Evolutionary conservation across 2,888 invertebrate genomes (phyloP).

Genomic region (Xestia ashworthii): DNA sequence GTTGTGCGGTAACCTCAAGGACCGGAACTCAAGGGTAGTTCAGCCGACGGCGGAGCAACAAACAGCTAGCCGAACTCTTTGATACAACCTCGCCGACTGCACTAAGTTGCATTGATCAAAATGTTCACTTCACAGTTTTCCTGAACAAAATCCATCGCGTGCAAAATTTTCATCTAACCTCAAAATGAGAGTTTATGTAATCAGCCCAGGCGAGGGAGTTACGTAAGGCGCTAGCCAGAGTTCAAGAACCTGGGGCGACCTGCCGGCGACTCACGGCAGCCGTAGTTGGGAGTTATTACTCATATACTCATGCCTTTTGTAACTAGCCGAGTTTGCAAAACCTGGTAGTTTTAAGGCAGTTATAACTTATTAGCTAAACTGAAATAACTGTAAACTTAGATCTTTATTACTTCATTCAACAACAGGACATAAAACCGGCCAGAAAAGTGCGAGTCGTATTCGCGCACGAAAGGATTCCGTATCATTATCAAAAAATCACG

Average conservation of each 20-base stretch:
- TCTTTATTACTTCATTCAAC: neutral
- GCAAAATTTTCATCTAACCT: constrained; percentile 42
- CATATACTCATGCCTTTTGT: constrained; percentile 26
- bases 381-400: constrained; percentile 8
- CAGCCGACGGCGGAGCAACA: constrained; percentile 32
- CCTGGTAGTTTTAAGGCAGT: constrained; percentile 17
- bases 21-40: constrained; percentile 62
- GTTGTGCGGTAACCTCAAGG: constrained; percentile 62
- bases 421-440: neutral
- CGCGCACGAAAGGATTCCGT: too few species aligned
- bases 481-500: too few species aligned
- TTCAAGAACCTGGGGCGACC: constrained; percentile 72
- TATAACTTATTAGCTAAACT: neutral
- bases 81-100: constrained; percentile 21
- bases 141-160: constrained; percentile 22
- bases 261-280: constrained; percentile 48
- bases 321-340: constrained; percentile 21
- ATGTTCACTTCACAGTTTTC: neutral
- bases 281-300: constrained; percentile 49
- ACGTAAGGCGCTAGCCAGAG: constrained; percentile 66
- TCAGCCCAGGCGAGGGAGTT: constrained; percentile 51
- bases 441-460: too few species aligned
- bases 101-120: constrained; percentile 10
- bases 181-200: constrained; percentile 62
- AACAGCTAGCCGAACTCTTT: constrained; percentile 16